Conservation (phyloP, 1,140 invertebrate genomes). For the Holotrichia oblita region DNA sequence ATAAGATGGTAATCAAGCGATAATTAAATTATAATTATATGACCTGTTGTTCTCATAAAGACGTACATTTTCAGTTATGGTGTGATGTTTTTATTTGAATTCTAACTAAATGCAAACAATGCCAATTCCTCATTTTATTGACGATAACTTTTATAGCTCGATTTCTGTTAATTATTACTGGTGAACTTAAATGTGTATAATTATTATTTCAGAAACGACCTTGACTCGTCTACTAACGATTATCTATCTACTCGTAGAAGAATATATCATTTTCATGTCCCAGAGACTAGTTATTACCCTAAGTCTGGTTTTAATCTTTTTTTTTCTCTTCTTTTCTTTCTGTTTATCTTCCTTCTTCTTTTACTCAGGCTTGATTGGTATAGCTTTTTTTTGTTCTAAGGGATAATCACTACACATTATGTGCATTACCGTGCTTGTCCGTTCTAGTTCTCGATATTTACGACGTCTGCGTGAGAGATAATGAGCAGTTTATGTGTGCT, state of each 20-base stretch:
- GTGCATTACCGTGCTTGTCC: background rate
- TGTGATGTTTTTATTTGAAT: too few species aligned
- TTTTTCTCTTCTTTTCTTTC: background rate
- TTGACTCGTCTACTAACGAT: too few species aligned
- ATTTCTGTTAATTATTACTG: too few species aligned
- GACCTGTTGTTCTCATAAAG: too few species aligned
- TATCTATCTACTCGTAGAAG: background rate
- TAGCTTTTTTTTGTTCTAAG: background rate
- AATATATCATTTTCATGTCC: background rate
- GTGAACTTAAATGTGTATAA: too few species aligned
- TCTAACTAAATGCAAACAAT: too few species aligned
- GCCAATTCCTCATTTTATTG: too few species aligned
- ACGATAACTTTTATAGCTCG: too few species aligned
- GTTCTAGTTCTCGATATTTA: background rate
- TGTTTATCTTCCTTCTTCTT: background rate
- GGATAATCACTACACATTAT: conserved; percentile 1
- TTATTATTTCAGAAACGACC: too few species aligned
- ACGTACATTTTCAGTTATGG: too few species aligned
- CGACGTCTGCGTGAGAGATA: background rate
- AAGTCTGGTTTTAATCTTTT: background rate
- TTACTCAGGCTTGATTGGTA: background rate
- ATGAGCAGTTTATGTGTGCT: background rate
- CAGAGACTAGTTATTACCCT: background rate
- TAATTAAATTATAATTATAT: too few species aligned
- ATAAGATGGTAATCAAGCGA: too few species aligned